Percentiles rank a stretch among this genome's conserved stretches.
Conservation (phyloP, 1,140 invertebrate species). For the Lepidurus apus region DNA sequence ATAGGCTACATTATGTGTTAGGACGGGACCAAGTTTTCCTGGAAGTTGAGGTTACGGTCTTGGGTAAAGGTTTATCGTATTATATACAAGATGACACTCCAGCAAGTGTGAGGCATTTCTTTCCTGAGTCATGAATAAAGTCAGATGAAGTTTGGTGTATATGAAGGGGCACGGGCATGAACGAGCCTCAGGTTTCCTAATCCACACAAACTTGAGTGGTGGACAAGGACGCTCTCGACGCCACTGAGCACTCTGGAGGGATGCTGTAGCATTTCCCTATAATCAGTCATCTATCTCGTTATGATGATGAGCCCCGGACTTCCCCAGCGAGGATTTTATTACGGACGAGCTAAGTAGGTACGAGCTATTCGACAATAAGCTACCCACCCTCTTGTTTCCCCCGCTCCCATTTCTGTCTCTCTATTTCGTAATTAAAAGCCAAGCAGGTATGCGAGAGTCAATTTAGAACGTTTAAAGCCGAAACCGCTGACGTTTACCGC, state of each 20-base stretch:
- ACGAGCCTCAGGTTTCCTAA: conserved; percentile 8
- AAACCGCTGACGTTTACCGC: neutral
- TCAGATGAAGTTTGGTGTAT: neutral
- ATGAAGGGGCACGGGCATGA: neutral
- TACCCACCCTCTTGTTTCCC: neutral
- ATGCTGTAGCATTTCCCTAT: conserved; percentile 7
- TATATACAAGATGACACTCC: neutral
- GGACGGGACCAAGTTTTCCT: neutral
- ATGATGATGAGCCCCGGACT: conserved; percentile 7
- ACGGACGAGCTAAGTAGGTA: neutral
- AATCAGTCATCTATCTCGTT: conserved; percentile 8
- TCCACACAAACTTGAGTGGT: conserved; percentile 14
- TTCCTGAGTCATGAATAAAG: neutral
- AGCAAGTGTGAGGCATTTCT: neutral
- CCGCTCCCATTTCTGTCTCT: too few relatives aligned
- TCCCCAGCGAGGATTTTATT: neutral
- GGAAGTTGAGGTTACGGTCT: neutral
- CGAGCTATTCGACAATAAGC: neutral
- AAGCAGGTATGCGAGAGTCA: neutral
- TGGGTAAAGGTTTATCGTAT: neutral
- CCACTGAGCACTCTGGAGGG: conserved; percentile 4
- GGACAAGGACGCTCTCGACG: conserved; percentile 15
- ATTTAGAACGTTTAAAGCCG: neutral
- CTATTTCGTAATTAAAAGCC: neutral
- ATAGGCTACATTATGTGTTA: neutral